Evolutionary conservation across 2,113 vertebrate species (phyloP), one percentile per base, ranked within the genome.

Genomic region (Saguinus imperator): DNA sequence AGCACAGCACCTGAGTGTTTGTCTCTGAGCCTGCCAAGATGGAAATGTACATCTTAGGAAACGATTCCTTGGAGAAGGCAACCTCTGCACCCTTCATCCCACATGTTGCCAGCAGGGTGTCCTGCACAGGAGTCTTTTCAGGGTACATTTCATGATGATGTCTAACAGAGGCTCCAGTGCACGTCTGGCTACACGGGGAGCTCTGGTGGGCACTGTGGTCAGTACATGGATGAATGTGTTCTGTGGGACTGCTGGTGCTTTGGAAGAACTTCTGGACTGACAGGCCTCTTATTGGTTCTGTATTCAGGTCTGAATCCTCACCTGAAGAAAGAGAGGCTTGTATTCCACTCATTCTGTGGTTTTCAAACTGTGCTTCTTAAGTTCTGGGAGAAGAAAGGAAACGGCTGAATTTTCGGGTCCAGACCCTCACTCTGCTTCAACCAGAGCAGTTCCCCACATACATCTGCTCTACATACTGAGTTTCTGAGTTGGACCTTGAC

Each of bases 241-340:
- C 29, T 45, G 18, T 23, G 1, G 1, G 43, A 4, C 68, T 29
- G 7, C n/a, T 7, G 18, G 20, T 9, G 9, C 18, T 9, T 61
- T 40, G 10, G 17, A 29, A 85, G 45, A 3, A n/a, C 37, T 2
- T 0, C 23, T 0, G 1, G 55, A 17, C 12, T 0, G 3, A 3
- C 7, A 48, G 64, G 55, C 0, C 9, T 45, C 45, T 32, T 14
- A 29, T 4, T 8, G 61, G 20, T 25, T 50, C 55, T 25, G 25
- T 23, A 9, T n/a, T 4, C 43, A 18, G n/a, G 45, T 55, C 64
- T 75, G 16, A 75, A 50, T 48, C 23, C 1, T 75, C 35, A 14
- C 48, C 20, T 32, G 68, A 48, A 50, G 68, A 37, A 40, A 21
- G 52, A 91, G 58, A 50, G 81, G 23, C 45, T 12, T 52, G 8